phyloP scores from a whole-genome alignment of 2,113 vertebrate species.

The Charadrius vociferus region DNA sequence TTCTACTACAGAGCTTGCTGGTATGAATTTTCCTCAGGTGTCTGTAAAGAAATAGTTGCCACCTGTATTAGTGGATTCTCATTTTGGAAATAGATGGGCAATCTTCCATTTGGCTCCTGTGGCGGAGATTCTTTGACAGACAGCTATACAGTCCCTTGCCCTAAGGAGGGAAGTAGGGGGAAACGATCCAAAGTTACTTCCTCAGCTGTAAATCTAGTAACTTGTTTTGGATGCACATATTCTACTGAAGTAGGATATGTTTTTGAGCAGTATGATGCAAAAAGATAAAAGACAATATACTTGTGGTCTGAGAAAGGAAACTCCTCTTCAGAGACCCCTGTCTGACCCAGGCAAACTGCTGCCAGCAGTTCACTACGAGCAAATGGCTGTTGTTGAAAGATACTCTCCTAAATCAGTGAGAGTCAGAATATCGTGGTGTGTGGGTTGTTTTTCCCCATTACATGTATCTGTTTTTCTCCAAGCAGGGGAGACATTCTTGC shows the following conservation, averaged over 20 bases:
- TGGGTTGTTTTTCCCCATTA: not conserved
- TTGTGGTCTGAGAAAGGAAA: not conserved
- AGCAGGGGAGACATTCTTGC: not conserved
- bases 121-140: not conserved
- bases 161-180: not conserved
- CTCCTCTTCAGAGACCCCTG: not conserved
- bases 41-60: not conserved
- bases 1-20: not conserved
- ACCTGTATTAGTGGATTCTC: not conserved
- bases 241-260: not conserved
- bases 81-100: not conserved
- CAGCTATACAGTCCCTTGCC: not conserved
- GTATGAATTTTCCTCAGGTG: not conserved
- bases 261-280: not conserved
- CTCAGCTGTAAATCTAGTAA: not conserved
- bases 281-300: not conserved
- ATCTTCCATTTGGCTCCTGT: not conserved
- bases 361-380: not conserved
- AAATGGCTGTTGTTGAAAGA: slow-evolving; percentile 2
- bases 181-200: not conserved
- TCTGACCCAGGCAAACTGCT: not conserved
- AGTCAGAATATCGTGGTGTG: not conserved
- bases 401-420: not conserved
- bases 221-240: not conserved
- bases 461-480: not conserved